phyloP scores from a whole-genome alignment of 2,113 vertebrate genomes.

The Lota lota region DNA sequence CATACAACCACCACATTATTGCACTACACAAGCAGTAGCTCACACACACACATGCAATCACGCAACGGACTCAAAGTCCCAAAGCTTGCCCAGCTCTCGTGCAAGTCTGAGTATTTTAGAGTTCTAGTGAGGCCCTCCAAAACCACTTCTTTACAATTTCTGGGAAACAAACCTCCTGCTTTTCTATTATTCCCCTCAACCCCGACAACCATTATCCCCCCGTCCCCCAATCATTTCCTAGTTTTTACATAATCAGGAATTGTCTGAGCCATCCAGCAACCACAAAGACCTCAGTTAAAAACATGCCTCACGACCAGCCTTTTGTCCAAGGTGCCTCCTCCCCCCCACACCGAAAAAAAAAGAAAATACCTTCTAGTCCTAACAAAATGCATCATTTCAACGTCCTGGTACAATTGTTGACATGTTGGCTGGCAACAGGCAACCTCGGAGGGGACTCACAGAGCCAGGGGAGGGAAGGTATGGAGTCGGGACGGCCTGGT shows the following conservation, averaged over 20 bases:
- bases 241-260: conserved; percentile 67
- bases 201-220: conserved; percentile 23
- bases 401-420: conserved; percentile 57
- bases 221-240: conserved; percentile 54
- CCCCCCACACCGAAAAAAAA: not conserved
- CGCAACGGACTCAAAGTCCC: conserved; percentile 28
- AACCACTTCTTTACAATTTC: conserved; percentile 73
- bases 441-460: conserved; percentile 18
- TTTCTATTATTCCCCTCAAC: conserved; percentile 63
- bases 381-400: conserved; percentile 42
- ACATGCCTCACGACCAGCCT: conserved; percentile 52
- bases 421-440: conserved; percentile 42
- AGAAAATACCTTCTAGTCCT: not conserved
- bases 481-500: conserved; percentile 22
- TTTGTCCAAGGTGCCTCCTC: conserved; percentile 57
- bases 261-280: conserved; percentile 66
- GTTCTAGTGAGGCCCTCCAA: conserved; percentile 63
- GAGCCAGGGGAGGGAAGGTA: conserved; percentile 6
- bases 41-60: conserved; percentile 5
- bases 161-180: conserved; percentile 71
- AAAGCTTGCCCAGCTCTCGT: conserved; percentile 46
- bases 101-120: conserved; percentile 40
- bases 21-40: conserved; percentile 1
- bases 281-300: conserved; percentile 67
- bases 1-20: too few species aligned